Conservation (phyloP, 2,113 vertebrate species). For the Lichenostomus cassidix region DNA sequence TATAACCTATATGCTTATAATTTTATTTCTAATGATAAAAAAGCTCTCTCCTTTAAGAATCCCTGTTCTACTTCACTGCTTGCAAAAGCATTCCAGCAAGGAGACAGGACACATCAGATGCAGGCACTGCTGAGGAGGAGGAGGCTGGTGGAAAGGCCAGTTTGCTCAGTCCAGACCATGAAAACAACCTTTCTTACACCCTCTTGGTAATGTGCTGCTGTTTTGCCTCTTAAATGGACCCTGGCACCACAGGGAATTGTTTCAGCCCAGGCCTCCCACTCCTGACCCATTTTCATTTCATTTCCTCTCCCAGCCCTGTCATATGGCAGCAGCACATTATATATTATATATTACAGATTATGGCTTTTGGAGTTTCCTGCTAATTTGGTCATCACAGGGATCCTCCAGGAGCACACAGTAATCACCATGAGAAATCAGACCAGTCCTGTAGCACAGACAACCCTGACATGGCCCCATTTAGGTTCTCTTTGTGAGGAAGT, state of each 20-base stretch:
- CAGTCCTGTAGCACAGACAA: neutral
- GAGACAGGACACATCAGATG: rapidly evolving
- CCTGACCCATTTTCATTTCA: constrained; percentile 53
- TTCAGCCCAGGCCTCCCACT: constrained; percentile 37
- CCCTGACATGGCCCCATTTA: neutral
- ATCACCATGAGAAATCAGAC: neutral
- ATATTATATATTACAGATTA: neutral
- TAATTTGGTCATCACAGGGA: constrained; percentile 3
- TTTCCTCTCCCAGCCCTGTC: constrained; percentile 31
- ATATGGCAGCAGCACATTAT: neutral
- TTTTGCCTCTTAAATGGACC: constrained; percentile 55
- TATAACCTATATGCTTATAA: rapidly evolving
- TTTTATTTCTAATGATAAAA: neutral
- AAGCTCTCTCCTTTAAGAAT: neutral
- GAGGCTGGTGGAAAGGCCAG: constrained; percentile 23
- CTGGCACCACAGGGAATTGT: constrained; percentile 37
- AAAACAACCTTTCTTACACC: neutral
- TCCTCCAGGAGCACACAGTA: neutral
- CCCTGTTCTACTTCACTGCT: neutral
- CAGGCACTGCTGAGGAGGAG: neutral
- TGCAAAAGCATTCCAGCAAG: neutral
- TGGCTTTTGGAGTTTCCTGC: constrained; percentile 24
- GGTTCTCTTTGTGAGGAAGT: neutral
- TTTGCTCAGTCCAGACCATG: neutral
- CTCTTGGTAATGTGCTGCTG: constrained; percentile 28